Evolutionary conservation across 2,888 invertebrate species (phyloP), one percentile per base, ranked within the genome.

Genomic region (Ophioninae sp.): DNA sequence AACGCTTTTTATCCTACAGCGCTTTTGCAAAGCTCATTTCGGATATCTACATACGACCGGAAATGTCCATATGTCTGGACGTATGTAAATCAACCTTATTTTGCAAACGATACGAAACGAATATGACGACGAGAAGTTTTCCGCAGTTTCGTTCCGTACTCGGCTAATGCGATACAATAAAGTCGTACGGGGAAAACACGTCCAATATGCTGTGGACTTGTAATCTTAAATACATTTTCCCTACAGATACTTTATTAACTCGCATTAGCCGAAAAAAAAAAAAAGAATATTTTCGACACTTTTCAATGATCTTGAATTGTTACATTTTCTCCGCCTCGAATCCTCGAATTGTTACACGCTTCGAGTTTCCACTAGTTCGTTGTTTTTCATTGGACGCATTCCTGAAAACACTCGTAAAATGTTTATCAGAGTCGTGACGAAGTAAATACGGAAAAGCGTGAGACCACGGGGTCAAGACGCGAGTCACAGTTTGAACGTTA

Each of bases 401-500:
- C 51, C 51, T 22, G 20, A 59, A 22, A 59, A 59, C 22, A 59
- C 20, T 22, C 20, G 59, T 22, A 22, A 6, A 82, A 64, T 58
- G 64, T 61, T 74, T 64, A 74, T 63, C 58, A 58, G 51, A 10
- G 65, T 44, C 22, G 59, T 59, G 10, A 41, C 44, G 68, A 61
- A 23, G 59, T 17, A 41, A 22, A 23, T 30, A 20, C 44, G 78
- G 61, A 51, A 51, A 17, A 37, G 20, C 20, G 56, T 9, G 51
- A 22, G 39, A 63, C 65, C 63, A 56, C 59, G 79, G 58, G 84
- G 84, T 84, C 81, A 81, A 75, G 61, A 44, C 67, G 59, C 63
- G 58, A 79, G 61, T 71, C 22, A 79, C 30, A 79, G 44, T 72
- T 67, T 63, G 71, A 69, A 68, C 71, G 71, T 81, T 82, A 85